Evolutionary conservation across 2,888 invertebrate genomes (phyloP), one percentile per base, ranked within the genome.

Genomic region (Caenorhabditis virilis): DNA sequence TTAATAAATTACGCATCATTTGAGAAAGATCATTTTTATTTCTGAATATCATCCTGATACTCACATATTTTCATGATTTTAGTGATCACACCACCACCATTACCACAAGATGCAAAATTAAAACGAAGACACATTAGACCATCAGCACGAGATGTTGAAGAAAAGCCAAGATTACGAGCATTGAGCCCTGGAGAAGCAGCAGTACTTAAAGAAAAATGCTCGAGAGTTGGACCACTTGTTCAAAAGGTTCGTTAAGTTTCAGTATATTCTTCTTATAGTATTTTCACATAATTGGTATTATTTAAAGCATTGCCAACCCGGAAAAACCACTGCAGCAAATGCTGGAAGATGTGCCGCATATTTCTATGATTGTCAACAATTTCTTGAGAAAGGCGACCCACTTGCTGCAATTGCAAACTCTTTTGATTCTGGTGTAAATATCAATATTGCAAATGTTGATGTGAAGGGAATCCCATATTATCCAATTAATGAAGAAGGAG

Each of bases 401-500:
- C 56, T 79, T 16, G 68, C 53, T 3, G 72, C 72, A 0, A 74
- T 77, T 35, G 69, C 68, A 0, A 65, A 74, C 48, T 69, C 77
- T 1, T 78, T 74, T 25, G 54, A 55, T 36, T 76, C 74, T 18
- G 74, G 54, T 52, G 65, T 65, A 7, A 65, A 65, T 23, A 52
- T 65, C 16, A 65, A 65, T 38, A 22, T 65, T 1, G 65, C 56
- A 20, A 65, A 55, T 27, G 65, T 65, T 0, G 78, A 69, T n/a
- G 78, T 78, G 11, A 76, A 79, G 7, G 79, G 79, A 22, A 71
- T 79, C 16, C 79, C 79, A 4, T 79, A 76, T 46, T 79, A 79
- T 49, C 78, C 79, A 7, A 47, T 78, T 4, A 76, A 76, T 39
- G 74, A 78, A 42, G 78, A 78, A 65, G 78, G 79, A 35, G 71